Conservation (phyloP, 1,140 invertebrate genomes). For the Mesaphorura yosii region DNA sequence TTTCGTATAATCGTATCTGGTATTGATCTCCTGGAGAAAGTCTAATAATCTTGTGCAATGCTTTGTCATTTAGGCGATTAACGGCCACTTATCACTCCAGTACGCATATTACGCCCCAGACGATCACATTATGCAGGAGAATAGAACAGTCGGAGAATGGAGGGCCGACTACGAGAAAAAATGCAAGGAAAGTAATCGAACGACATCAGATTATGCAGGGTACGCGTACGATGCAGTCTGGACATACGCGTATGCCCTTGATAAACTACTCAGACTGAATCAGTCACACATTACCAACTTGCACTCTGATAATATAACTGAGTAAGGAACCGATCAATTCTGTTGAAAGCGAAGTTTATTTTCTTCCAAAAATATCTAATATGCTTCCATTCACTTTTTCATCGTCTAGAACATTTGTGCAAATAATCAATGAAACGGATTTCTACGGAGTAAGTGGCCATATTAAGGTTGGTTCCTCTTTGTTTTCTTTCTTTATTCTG, state of each 20-base stretch:
- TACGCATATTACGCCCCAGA: conserved; percentile 55
- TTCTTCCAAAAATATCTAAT: too few relatives aligned
- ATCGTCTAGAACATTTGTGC: conserved; percentile 38
- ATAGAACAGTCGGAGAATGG: conserved; percentile 49
- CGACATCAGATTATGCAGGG: conserved; percentile 52
- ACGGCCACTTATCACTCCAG: conserved; percentile 60
- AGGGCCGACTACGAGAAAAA: conserved; percentile 38
- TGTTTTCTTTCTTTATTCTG: too few relatives aligned
- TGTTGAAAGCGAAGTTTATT: conserved; percentile 1
- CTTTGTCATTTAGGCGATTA: conserved; percentile 48
- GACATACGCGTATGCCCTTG: conserved; percentile 62
- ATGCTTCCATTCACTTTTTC: background rate
- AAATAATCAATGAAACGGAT: conserved; percentile 45
- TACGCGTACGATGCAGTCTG: conserved; percentile 68
- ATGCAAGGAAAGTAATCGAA: conserved; percentile 28
- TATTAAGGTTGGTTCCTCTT: too few relatives aligned
- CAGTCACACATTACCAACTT: conserved; percentile 46
- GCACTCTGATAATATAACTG: conserved; percentile 45
- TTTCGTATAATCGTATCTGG: too few relatives aligned
- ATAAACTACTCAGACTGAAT: conserved; percentile 49
- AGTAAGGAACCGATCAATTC: conserved; percentile 37
- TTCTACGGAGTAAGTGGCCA: conserved; percentile 65
- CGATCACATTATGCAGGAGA: conserved; percentile 51
- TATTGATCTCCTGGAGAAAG: too few relatives aligned
- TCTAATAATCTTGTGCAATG: too few relatives aligned